Percentiles rank a stretch among this genome's conserved stretches.
phyloP scores from a whole-genome alignment of 1,140 invertebrate genomes.

The Episyrphus balteatus region DNA sequence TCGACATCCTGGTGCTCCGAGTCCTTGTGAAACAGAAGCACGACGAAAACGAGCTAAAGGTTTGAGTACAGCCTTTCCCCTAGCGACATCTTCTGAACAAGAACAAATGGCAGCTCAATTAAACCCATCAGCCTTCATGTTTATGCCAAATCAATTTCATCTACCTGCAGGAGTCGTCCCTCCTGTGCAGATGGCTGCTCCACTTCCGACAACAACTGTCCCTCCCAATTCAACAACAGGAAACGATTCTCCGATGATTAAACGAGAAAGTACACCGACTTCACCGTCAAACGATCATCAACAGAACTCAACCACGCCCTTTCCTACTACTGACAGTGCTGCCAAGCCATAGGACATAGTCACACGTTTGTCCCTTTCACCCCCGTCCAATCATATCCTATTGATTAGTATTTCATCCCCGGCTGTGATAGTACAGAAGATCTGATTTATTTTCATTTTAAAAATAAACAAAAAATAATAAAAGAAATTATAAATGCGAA shows the following conservation, averaged over 20 bases:
- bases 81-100: slow-evolving; percentile 2
- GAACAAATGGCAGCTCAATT: slow-evolving; percentile 5
- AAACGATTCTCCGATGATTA: slow-evolving; percentile 13
- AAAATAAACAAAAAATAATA: no score
- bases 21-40: slow-evolving; percentile 32
- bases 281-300: slow-evolving; percentile 1
- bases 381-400: no score
- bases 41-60: slow-evolving; percentile 27
- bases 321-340: no score
- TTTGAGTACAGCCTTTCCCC: slow-evolving; percentile 3
- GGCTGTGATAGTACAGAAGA: no score
- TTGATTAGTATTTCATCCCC: no score
- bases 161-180: slow-evolving; percentile 18
- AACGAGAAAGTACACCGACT: slow-evolving; percentile 4
- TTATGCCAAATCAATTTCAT: slow-evolving; percentile 35
- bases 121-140: slow-evolving; percentile 21
- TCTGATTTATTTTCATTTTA: no score
- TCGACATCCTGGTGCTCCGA: slow-evolving; percentile 52
- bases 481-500: no score
- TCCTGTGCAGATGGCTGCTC: slow-evolving; percentile 4
- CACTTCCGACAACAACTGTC: slow-evolving; percentile 6
- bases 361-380: no score
- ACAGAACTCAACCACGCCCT: no score
- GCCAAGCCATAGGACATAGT: no score
- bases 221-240: slow-evolving; percentile 6